phyloP scores from a whole-genome alignment of 2,888 invertebrate species.

The Syritta pipiens region DNA sequence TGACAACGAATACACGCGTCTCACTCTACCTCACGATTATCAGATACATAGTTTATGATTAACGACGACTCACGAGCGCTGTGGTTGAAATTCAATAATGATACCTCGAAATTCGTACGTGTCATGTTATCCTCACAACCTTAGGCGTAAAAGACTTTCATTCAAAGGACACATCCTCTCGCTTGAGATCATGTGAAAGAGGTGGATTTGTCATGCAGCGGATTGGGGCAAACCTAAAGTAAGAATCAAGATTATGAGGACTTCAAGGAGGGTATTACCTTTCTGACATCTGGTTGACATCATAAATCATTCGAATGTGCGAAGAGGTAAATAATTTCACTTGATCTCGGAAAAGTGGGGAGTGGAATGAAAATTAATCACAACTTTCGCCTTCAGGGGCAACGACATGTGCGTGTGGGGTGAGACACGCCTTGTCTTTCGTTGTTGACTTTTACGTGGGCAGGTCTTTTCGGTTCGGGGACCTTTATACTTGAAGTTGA shows the following conservation, averaged over 20 bases:
- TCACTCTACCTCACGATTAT: too few species aligned
- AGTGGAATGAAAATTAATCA: constrained; percentile 61
- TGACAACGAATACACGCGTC: too few species aligned
- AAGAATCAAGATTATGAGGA: constrained; percentile 31
- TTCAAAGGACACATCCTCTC: background rate
- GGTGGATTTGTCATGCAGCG: constrained; percentile 41
- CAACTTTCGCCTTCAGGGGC: constrained; percentile 33
- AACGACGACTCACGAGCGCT: too few species aligned
- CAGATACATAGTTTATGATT: too few species aligned
- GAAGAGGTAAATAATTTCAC: constrained; percentile 58
- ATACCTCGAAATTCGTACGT: constrained; percentile 35
- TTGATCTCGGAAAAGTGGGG: constrained; percentile 36
- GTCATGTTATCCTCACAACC: constrained; percentile 53
- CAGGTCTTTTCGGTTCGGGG: too few species aligned
- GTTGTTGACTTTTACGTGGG: constrained; percentile 11
- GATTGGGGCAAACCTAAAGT: constrained; percentile 36
- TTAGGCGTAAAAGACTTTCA: constrained; percentile 36
- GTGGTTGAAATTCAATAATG: constrained; percentile 35
- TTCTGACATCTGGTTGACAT: constrained; percentile 67
- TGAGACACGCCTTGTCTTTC: background rate
- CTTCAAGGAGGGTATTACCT: constrained; percentile 49
- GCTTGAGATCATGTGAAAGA: constrained; percentile 42
- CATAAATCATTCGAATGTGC: constrained; percentile 62
- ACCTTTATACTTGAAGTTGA: too few species aligned
- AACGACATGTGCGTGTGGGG: background rate